Base-by-base conservation (phyloP, 2,888 invertebrate species). In the Clunio marinus region DNA sequence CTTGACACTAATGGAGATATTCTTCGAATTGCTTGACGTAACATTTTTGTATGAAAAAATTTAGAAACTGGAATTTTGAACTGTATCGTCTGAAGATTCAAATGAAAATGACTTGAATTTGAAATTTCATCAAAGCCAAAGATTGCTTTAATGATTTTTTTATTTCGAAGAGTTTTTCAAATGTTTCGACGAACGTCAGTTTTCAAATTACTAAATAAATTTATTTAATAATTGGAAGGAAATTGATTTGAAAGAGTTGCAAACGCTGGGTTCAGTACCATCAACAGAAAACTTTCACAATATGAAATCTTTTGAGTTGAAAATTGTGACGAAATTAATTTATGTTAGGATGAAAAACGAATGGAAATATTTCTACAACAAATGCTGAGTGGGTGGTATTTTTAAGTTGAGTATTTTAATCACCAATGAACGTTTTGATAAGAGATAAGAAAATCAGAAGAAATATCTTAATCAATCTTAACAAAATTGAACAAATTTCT, bases 11-110 rank as follows among this genome's bases (percentile, higher is more conserved):
- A 15, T 2, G 28, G 5, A 32, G 7, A 25, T 17, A 45, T 25
- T 59, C 15, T 63, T 63, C 37, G 25, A 45, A 20, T 2, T 51
- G 66, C 8, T 66, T 51, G 55, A 66, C 66, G 66, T 5, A 66
- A 66, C 66, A 66, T 66, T 22, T 10, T 25, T 59, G 5, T 22
- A 17, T n/a, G n/a, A 24, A 45, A 27, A 32, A 62, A 41, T 41
- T 62, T 62, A 8, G 27, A 32, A 35, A n/a, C n/a, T 41, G 10
- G 24, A 62, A 62, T 37, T 46, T 20, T n/a, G 27, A 28, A 24
- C 35, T 55, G 32, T 32, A 32, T 35, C 32, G 13, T 13, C 17
- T 24, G 25, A 51, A 8, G 66, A 28, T 24, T 46, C 17, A 28
- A 46, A 46, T 2, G 4, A 25, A 45, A 63, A 45, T 63, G 63